Percentiles rank a stretch among this genome's conserved stretches.
These are phyloP conservation scores for Halocynthia roretzi DNA, from an alignment of 23 tunicate species.

Conservation along the genomic window DNA sequence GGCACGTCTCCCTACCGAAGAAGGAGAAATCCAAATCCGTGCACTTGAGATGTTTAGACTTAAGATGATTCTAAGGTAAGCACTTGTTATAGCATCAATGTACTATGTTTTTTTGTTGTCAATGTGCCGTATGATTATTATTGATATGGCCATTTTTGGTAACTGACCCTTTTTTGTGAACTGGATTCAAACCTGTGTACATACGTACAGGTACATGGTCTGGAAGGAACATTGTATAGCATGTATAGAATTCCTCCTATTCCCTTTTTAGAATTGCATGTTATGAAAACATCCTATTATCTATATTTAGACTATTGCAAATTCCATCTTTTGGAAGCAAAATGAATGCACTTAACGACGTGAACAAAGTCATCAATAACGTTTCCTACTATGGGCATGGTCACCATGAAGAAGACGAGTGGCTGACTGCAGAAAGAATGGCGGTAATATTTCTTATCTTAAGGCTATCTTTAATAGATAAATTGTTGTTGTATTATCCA, in stretches of 20 bases:
- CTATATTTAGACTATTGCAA: slow-evolving; percentile 9
- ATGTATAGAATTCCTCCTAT: neutral
- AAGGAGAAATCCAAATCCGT: slow-evolving; percentile 17
- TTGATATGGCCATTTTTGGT: neutral
- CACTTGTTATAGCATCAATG: too few relatives aligned
- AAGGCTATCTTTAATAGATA: too few relatives aligned
- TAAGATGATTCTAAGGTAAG: slow-evolving; percentile 21
- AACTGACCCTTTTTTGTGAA: neutral
- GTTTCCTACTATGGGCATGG: slow-evolving; percentile 20
- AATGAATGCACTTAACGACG: slow-evolving; percentile 27
- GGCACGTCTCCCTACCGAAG: slow-evolving; percentile 11
- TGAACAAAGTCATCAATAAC: slow-evolving; percentile 21
- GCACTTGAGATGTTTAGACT: slow-evolving; percentile 20
- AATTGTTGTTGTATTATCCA: too few relatives aligned
- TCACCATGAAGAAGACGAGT: slow-evolving; percentile 25
- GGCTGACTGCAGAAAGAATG: slow-evolving; percentile 25
- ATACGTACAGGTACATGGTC: neutral
- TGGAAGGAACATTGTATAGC: neutral
- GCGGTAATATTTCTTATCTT: neutral
- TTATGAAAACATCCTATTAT: too few relatives aligned
- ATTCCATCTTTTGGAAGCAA: slow-evolving; percentile 27
- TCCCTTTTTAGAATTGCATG: neutral
- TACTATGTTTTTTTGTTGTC: neutral
- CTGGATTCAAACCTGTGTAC: neutral
- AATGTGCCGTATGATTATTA: neutral